phyloP scores from a whole-genome alignment of 2,113 vertebrate genomes.

The Silurus asotus region DNA sequence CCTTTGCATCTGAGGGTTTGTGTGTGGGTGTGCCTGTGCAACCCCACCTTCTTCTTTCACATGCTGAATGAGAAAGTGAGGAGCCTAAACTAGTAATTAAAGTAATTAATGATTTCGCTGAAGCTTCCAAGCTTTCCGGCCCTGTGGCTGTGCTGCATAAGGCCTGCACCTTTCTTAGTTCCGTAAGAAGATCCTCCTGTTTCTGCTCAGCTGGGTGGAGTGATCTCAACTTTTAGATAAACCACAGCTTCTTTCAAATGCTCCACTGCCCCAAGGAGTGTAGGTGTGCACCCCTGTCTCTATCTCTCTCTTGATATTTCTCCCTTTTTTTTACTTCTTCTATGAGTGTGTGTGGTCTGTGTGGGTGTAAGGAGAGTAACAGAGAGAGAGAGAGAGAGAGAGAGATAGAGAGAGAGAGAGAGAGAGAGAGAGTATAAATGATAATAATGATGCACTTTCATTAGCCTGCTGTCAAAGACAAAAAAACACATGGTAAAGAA shows the following conservation, averaged over 20 bases:
- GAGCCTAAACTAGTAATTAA: conserved; percentile 71
- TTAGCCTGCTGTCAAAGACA: background rate
- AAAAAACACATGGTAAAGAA: background rate
- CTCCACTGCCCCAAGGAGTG: conserved; percentile 44
- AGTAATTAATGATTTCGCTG: conserved; percentile 72
- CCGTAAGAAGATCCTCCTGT: conserved; percentile 70
- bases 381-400: background rate
- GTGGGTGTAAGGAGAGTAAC: conserved; percentile 16
- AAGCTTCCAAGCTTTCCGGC: conserved; percentile 68
- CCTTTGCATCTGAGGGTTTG: conserved; percentile 26
- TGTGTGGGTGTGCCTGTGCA: conserved; percentile 29
- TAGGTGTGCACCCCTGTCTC: background rate
- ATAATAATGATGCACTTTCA: background rate
- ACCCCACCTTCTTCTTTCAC: conserved; percentile 54
- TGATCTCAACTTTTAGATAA: conserved; percentile 58
- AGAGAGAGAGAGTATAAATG: background rate
- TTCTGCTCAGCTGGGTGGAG: conserved; percentile 68
- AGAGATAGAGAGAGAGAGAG: background rate
- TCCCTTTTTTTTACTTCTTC: background rate
- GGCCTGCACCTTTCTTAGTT: conserved; percentile 62
- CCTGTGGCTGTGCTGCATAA: conserved; percentile 52
- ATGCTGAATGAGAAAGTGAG: conserved; percentile 68
- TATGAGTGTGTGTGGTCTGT: conserved; percentile 19
- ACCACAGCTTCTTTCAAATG: conserved; percentile 63
- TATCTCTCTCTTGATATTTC: background rate